phyloP scores from a whole-genome alignment of 2,888 invertebrate genomes.

The Macaria notata region DNA sequence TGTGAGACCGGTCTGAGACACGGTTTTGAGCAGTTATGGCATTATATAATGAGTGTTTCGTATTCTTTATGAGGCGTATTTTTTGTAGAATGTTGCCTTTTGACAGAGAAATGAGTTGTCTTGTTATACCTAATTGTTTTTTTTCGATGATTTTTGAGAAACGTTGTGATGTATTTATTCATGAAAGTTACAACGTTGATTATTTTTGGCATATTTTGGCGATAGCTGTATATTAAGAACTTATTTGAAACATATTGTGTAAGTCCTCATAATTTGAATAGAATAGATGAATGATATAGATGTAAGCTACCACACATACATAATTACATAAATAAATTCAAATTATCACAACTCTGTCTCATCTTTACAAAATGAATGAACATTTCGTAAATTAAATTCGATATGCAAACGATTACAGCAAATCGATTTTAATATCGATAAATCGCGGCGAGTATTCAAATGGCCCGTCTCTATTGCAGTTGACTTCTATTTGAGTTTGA shows the following conservation, averaged over 20 bases:
- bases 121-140: neutral
- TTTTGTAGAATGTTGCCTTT: conserved; percentile 1
- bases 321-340: neutral
- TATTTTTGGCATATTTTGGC: neutral
- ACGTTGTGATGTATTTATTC: neutral
- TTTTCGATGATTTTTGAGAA: neutral
- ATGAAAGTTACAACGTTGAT: neutral
- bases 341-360: neutral
- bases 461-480: conserved; percentile 27
- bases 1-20: conserved; percentile 36
- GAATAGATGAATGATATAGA: neutral
- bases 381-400: conserved; percentile 2
- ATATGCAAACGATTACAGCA: conserved; percentile 37
- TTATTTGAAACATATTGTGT: neutral
- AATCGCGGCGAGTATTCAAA: conserved; percentile 46
- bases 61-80: conserved; percentile 14
- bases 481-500: too few species aligned
- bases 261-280: neutral
- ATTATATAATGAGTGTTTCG: conserved; percentile 17
- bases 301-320: neutral
- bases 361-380: conserved; percentile 11
- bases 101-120: neutral
- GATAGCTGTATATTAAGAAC: neutral
- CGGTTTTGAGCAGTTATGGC: conserved; percentile 16
- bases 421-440: conserved; percentile 48